These are phyloP conservation scores for Autographa gamma DNA, from an alignment of 2,888 invertebrate genomes.

Conservation along the genomic window DNA sequence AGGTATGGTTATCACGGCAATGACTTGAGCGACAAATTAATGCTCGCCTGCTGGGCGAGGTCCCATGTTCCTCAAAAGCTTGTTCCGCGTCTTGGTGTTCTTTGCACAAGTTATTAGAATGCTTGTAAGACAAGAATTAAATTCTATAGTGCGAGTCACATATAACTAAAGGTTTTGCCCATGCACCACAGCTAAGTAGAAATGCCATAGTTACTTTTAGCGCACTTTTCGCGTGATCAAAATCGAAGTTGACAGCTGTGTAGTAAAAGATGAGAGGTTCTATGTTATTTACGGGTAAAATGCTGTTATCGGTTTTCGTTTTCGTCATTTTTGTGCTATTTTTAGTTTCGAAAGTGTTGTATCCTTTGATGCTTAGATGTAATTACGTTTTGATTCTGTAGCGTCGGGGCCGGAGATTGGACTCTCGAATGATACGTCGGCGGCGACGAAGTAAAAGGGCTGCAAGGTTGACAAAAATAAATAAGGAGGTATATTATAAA, in stretches of 20 bases:
- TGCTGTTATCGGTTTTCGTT: conserved; percentile 1
- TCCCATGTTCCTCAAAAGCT: too few relatives aligned
- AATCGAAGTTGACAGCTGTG: background rate
- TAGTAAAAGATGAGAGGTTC: background rate
- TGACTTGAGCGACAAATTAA: too few relatives aligned
- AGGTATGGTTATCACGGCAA: too few relatives aligned
- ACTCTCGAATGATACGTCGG: background rate
- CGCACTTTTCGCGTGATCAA: background rate
- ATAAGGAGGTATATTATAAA: background rate
- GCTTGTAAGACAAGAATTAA: too few relatives aligned
- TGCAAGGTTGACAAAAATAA: background rate
- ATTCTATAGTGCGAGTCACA: too few relatives aligned
- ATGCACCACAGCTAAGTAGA: background rate
- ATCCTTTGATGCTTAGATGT: conserved; percentile 4
- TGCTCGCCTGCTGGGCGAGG: too few relatives aligned
- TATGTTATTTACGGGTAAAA: background rate
- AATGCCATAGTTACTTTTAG: background rate
- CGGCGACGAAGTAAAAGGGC: background rate
- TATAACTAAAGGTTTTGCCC: too few relatives aligned
- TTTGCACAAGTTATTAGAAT: too few relatives aligned
- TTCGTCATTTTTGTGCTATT: background rate
- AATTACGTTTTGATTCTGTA: conserved; percentile 1
- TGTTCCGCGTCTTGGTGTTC: too few relatives aligned
- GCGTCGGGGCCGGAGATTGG: background rate
- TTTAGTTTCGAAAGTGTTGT: background rate